Conservation (phyloP, 1,140 invertebrate genomes). For the Saccostrea echinata region DNA sequence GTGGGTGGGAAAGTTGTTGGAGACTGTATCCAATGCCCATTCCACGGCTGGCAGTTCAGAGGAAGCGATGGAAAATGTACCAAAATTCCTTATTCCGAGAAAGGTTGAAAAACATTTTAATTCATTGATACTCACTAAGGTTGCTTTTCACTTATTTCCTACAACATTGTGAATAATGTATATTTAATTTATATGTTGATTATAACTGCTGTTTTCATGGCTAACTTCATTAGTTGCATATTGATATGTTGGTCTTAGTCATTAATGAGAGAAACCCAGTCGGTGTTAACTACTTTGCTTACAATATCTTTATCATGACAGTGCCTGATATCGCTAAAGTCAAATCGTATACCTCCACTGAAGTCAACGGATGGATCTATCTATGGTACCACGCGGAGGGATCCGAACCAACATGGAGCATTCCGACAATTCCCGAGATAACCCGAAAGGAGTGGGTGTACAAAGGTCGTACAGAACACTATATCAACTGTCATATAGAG, state of each 20-base stretch:
- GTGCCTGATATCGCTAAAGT: slow-evolving; percentile 81
- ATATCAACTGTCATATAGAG: slow-evolving; percentile 83
- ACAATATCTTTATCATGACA: slow-evolving; percentile 45
- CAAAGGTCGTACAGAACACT: slow-evolving; percentile 87
- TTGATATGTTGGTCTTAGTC: not conserved
- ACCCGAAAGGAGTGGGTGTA: slow-evolving; percentile 84
- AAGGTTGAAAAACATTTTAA: slow-evolving; percentile 81
- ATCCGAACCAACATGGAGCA: slow-evolving; percentile 86
- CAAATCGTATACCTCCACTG: slow-evolving; percentile 84
- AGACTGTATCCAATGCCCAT: slow-evolving; percentile 91
- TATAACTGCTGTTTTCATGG: too few relatives aligned
- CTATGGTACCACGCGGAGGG: slow-evolving; percentile 91
- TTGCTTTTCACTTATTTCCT: too few relatives aligned
- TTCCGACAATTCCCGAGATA: slow-evolving; percentile 83
- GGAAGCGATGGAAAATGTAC: slow-evolving; percentile 87
- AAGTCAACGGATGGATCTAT: slow-evolving; percentile 88
- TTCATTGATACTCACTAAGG: too few relatives aligned
- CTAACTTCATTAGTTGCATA: too few relatives aligned
- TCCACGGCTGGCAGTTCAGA: slow-evolving; percentile 91
- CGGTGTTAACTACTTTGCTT: not conserved
- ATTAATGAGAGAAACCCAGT: not conserved
- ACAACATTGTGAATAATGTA: too few relatives aligned
- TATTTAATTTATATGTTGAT: too few relatives aligned
- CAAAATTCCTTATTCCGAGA: slow-evolving; percentile 85
- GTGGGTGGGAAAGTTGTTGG: slow-evolving; percentile 87